Base-by-base conservation (phyloP, 2,113 vertebrate species). In the Phodopus roborovskii region DNA sequence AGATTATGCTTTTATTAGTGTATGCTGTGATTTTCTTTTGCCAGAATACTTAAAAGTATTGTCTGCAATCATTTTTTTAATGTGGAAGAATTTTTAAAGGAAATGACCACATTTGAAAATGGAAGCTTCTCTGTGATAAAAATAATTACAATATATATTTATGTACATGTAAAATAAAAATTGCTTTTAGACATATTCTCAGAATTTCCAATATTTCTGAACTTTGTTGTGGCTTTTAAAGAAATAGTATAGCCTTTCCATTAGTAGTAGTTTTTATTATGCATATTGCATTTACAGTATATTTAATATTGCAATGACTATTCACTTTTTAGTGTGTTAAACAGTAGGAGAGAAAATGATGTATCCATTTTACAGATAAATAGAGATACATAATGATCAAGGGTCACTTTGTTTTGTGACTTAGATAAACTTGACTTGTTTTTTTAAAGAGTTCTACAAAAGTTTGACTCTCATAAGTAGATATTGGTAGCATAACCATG, bases 1-100 rank as follows among this genome's bases (percentile, higher is more conserved):
- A 96, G 26, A 87, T 87, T 79, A 88, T 90, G 26, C 56, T 92
- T 96, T 95, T 94, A 90, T 93, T 95, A 77, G 6, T 30, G 78
- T 9, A 15, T 39, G 66, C 0, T 88, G 20, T 89, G 48, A 26
- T 74, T 96, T 94, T 86, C 22, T 94, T 95, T 93, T 86, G 77
- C 17, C 22, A 82, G 78, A 17, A 64, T 87, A 83, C 26, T 74
- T 48, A 75, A 45, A 68, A 33, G n/a, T n/a, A 36, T 36, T n/a
- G 36, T 91, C 4, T 11, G 26, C 89, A 94, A 60, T 94, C 2
- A 78, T 64, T 92, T 85, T 22, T 42, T 42, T 87, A 91, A 87
- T 68, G 3, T 82, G 64, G 68, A 70, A 81, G 12, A 1, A 39
- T 93, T 91, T 85, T 94, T 91, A 91, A 73, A 90, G 20, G 10